A percentile compares a stretch with the other conserved stretches of the same genome.
These are phyloP conservation scores for Platycheirus albimanus DNA, from an alignment of 2,888 invertebrate genomes.

Conservation along the genomic window DNA sequence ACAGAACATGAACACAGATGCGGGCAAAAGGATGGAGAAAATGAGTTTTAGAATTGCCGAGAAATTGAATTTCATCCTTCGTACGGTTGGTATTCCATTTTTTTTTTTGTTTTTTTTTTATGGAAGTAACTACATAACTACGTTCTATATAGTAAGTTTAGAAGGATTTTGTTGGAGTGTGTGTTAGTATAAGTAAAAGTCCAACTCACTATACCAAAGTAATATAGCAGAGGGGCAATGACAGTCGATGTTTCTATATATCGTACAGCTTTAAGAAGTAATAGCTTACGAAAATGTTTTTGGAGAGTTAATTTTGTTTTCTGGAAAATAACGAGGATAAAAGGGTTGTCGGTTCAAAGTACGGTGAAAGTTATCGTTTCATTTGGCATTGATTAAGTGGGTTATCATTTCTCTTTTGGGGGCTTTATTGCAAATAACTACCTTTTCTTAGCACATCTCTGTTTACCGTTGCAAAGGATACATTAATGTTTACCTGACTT, in stretches of 20 bases:
- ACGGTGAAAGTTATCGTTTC: slow-evolving; percentile 21
- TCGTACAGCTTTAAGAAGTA: background rate
- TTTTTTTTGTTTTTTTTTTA: slow-evolving; percentile 17
- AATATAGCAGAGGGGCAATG: background rate
- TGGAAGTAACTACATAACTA: no score
- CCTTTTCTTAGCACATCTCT: background rate
- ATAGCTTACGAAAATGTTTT: slow-evolving; percentile 36
- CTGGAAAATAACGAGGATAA: background rate
- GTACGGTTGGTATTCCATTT: slow-evolving; percentile 27
- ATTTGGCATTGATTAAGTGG: slow-evolving; percentile 30
- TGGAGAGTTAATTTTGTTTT: slow-evolving; percentile 47
- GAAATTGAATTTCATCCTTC: slow-evolving; percentile 69
- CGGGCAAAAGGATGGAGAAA: slow-evolving; percentile 39
- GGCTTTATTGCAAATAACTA: background rate
- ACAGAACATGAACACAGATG: slow-evolving; percentile 31
- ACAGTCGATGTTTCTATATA: slow-evolving; percentile 4
- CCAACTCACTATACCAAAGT: background rate
- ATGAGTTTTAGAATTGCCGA: slow-evolving; percentile 69
- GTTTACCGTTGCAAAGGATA: no score
- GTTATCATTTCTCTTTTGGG: background rate
- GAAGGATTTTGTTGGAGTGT: background rate
- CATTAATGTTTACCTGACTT: no score
- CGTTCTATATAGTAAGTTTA: slow-evolving; percentile 1
- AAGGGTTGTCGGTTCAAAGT: slow-evolving; percentile 35
- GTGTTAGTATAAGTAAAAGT: background rate